These are phyloP conservation scores for Drosophila tsacasi DNA, from an alignment of 1,140 invertebrate species.

Conservation along the genomic window DNA sequence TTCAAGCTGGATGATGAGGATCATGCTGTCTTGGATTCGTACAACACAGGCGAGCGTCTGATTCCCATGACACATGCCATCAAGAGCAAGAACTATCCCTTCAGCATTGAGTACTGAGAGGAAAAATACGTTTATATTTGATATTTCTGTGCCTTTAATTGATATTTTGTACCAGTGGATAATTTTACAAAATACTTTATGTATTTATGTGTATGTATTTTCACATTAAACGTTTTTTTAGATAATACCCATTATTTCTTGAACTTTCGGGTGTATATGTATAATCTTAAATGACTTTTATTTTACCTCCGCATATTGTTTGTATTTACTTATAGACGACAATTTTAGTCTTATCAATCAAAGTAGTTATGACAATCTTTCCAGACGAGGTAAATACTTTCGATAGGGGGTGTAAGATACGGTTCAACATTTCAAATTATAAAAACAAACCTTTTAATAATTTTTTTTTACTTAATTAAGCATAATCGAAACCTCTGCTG, in stretches of 20 bases:
- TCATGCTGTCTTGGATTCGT: slow-evolving; percentile 87
- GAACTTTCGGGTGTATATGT: background rate
- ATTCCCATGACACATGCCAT: slow-evolving; percentile 82
- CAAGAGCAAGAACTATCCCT: slow-evolving; percentile 88
- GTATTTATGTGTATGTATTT: too few relatives aligned
- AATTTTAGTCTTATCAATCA: slow-evolving; percentile 7
- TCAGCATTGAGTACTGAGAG: slow-evolving; percentile 86
- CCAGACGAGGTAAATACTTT: background rate
- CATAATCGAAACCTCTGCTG: background rate
- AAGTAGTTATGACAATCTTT: background rate
- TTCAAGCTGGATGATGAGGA: slow-evolving; percentile 89
- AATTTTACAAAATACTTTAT: background rate
- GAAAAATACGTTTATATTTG: background rate
- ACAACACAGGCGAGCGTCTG: slow-evolving; percentile 86
- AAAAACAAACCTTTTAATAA: background rate
- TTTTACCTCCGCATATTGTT: background rate
- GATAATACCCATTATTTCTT: background rate
- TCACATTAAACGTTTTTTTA: background rate
- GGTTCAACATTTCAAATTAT: too few relatives aligned
- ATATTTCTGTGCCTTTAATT: slow-evolving; percentile 17
- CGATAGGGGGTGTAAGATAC: too few relatives aligned
- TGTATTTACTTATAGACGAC: background rate
- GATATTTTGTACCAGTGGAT: slow-evolving; percentile 18
- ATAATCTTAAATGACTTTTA: slow-evolving; percentile 2
- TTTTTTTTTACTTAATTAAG: background rate